phyloP scores from a whole-genome alignment of 2,797 vertebrate genomes.

The Tolypeutes matacus region DNA sequence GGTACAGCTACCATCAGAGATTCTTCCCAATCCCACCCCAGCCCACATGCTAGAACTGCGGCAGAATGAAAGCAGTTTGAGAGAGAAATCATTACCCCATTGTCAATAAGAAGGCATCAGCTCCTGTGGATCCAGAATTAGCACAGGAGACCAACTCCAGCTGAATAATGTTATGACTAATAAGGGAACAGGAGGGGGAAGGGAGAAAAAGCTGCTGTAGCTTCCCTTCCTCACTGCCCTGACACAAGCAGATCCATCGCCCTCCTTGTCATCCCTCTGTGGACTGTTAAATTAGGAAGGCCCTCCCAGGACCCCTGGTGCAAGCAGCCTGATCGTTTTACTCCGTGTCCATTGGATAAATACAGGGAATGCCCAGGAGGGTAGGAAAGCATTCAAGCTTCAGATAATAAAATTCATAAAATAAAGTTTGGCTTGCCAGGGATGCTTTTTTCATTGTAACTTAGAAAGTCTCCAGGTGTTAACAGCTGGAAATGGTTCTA shows the following conservation, averaged over 20 bases:
- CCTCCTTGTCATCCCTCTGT: not conserved
- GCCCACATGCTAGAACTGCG: not conserved
- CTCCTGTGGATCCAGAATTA: not conserved
- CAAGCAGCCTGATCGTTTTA: not conserved
- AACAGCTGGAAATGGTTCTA: not conserved
- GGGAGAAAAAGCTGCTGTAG: rapidly evolving
- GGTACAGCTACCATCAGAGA: not conserved
- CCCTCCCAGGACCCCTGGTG: not conserved
- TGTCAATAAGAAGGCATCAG: not conserved
- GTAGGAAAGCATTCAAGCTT: not conserved
- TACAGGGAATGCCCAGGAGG: not conserved
- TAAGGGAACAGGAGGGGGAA: not conserved
- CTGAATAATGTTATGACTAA: not conserved
- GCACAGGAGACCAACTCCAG: not conserved
- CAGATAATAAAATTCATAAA: not conserved
- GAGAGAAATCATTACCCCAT: not conserved
- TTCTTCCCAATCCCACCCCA: not conserved
- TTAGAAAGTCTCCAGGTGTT: not conserved
- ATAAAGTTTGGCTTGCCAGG: not conserved
- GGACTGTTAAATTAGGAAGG: not conserved
- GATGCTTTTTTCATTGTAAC: not conserved
- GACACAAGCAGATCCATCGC: not conserved
- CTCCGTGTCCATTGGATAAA: not conserved
- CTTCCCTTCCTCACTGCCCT: not conserved
- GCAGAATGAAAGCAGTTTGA: not conserved